A percentile compares a stretch with the other conserved stretches of the same genome.
These are phyloP conservation scores for Hydriomena furcata DNA, from an alignment of 2,888 invertebrate species.

Conservation along the genomic window DNA sequence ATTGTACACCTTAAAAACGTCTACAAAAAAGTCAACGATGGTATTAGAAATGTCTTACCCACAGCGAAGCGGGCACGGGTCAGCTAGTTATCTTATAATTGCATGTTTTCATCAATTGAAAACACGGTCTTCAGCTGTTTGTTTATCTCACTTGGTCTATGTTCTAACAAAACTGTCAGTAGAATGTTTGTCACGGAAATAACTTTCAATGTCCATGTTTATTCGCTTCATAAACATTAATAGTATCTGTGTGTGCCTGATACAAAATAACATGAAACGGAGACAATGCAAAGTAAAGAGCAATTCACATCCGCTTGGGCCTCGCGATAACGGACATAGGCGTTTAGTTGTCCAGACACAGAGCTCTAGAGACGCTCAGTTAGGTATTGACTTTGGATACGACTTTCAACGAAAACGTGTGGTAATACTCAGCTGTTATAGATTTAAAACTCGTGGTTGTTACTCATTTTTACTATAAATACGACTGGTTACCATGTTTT, in stretches of 20 bases:
- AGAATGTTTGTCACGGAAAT: slow-evolving; percentile 4
- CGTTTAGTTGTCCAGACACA: slow-evolving; percentile 44
- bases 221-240: slow-evolving; percentile 18
- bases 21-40: no score
- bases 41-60: no score
- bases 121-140: background rate
- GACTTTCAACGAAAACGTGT: background rate
- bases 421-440: background rate
- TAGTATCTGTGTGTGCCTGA: slow-evolving; percentile 20
- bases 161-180: background rate
- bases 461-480: no score
- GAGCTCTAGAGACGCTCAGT: slow-evolving; percentile 30
- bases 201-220: slow-evolving; percentile 12
- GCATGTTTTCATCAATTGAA: no score
- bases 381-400: slow-evolving; percentile 15
- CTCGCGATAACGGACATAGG: slow-evolving; percentile 45
- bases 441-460: no score
- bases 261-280: slow-evolving; percentile 39
- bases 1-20: no score
- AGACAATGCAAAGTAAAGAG: slow-evolving; percentile 52
- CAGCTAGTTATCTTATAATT: no score
- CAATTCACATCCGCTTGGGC: slow-evolving; percentile 45
- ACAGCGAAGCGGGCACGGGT: no score
- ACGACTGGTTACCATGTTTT: no score
- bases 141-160: background rate